Base-by-base conservation (phyloP, 2,888 invertebrate genomes). In the Eledone cirrhosa region DNA sequence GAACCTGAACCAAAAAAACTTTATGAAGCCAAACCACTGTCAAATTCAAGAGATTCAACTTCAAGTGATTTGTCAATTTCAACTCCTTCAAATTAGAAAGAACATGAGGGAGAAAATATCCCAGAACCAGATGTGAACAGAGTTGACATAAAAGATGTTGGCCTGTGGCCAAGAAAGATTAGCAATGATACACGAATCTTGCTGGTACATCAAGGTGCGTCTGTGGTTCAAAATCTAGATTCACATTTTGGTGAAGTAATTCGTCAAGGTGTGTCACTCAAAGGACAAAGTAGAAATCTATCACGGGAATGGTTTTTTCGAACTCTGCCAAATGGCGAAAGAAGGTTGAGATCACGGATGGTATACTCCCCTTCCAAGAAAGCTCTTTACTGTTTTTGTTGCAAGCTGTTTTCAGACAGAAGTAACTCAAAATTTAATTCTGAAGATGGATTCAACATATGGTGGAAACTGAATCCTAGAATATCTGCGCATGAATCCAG, bases 211-310 rank as follows among this genome's bases (percentile, higher is more conserved):
- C 63, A 63, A 63, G 63, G 63, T 63, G n/a, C 63, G 63, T 63
- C 63, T 11, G 63, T 63, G 63, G 63, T 63, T 63, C 63, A 63
- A 63, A n/a, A 63, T 63, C 63, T 63, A 63, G 63, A 63, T 63
- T 63, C 3, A 13, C 1, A 63, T 63, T 63, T 63, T 27, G 63
- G 63, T 11, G 63, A 63, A 63, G 14, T 7, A 27, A 63, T 63
- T n/a, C n/a, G n/a, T n/a, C n/a, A n/a, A n/a, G n/a, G n/a, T n/a
- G n/a, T n/a, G 53, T 53, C 53, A 53, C 14, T 22, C 53, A 53
- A 53, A 53, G 53, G 53, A 53, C 53, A 22, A 53, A 53, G 16
- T 53, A 53, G 14, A 53, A 53, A 53, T 16, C 53, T 53, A 22
- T 16, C 53, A 53, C 53, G 22, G 16, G 53, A 53, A 22, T 53